Base-by-base conservation (phyloP, 1,140 invertebrate species). In the Achroia grisella region DNA sequence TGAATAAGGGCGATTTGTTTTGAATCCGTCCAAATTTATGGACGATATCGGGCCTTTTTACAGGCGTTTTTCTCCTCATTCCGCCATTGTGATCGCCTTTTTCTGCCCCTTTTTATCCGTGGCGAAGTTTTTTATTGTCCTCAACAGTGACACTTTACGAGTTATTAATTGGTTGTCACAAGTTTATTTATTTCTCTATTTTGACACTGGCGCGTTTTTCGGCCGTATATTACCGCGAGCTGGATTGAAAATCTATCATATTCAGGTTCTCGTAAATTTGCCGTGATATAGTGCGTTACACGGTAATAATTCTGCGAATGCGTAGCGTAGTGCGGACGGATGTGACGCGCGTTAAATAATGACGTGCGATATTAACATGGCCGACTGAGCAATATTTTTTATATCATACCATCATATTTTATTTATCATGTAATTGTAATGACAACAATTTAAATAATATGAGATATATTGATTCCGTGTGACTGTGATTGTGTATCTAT, bases 1-100 rank as follows among this genome's bases (percentile, higher is more conserved):
- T 86, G 85, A 87, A 87, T 87, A 86, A 86, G 82, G 82, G 73
- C 74, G 83, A 87, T 87, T 87, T 85, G 83, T 87, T 87, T 85
- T 86, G 80, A 85, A 79, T 66, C 78, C 71, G 61, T 73, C 79
- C 62, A 79, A 84, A 86, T 86, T 81, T 82, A 85, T 85, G 77
- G 73, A 60, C 68, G 70, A 73, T 76, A 76, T 79, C 70, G 68
- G 70, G 46, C 62, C 66, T 80, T 82, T 84, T 81, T 83, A 81
- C 76, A 75, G 56, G 70, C 73, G 73, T 85, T 74, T 73, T 70
- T 74, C 77, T 73, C 65, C 64, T 75, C 77, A 70, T 78, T 71
- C 62, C 62, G 60, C 52, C 62, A 77, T 79, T 81, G 77, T 81
- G 74, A 73, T 70, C 73, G 70, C 71, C 75, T 85, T 76, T 78